These are phyloP conservation scores for Danio kyathit DNA, from an alignment of 2,797 vertebrate genomes.

Conservation along the genomic window DNA sequence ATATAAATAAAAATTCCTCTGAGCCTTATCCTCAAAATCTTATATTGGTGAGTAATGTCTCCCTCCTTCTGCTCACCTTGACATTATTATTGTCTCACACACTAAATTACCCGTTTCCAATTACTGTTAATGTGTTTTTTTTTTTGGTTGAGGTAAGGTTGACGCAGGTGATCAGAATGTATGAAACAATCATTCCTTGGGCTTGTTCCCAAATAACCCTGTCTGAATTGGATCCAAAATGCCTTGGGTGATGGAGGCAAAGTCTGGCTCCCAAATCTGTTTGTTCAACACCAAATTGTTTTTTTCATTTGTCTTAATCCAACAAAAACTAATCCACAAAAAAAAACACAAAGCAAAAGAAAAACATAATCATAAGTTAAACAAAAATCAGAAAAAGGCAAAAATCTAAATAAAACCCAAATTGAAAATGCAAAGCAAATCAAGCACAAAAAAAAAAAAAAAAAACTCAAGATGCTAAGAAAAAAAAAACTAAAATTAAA, in stretches of 20 bases:
- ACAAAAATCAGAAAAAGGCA: no score
- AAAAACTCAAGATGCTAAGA: no score
- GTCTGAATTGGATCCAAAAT: background rate
- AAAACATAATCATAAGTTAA: no score
- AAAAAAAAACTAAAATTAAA: no score
- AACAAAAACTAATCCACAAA: no score
- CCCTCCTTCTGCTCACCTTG: background rate
- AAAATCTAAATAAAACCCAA: no score
- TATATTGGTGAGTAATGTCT: background rate
- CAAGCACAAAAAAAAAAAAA: no score
- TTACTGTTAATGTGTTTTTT: constrained; percentile 53
- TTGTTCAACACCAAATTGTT: background rate
- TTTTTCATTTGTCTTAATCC: no score
- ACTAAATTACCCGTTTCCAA: constrained; percentile 52
- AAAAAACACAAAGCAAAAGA: no score
- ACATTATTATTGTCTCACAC: constrained; percentile 14
- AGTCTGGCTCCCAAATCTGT: background rate
- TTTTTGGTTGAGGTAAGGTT: constrained; percentile 48
- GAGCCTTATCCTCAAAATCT: background rate
- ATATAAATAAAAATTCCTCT: background rate
- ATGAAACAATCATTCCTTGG: constrained; percentile 46
- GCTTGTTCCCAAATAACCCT: background rate
- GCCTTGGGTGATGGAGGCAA: background rate
- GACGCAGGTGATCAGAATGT: constrained; percentile 22
- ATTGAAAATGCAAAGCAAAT: no score